Evolutionary conservation across 2,888 invertebrate species (phyloP).

Genomic region (Agonopterix alstromeriana): DNA sequence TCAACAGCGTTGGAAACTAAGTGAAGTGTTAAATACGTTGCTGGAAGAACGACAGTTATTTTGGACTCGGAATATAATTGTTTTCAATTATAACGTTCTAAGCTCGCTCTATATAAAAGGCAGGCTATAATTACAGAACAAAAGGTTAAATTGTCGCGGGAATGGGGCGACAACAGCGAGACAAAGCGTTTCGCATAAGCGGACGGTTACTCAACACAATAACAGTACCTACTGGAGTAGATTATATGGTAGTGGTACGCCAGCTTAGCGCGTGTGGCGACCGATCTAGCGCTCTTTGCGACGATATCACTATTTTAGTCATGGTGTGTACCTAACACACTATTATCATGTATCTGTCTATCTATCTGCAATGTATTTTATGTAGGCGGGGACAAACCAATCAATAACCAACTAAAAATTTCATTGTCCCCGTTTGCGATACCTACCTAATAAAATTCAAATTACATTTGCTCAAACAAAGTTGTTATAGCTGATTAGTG

Average conservation of each 20-base stretch:
- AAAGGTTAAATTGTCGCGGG: constrained; percentile 15
- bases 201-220: constrained; percentile 15
- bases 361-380: too few relatives aligned
- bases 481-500: too few relatives aligned
- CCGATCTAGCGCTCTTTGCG: too few relatives aligned
- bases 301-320: too few relatives aligned
- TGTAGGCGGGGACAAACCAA: too few relatives aligned
- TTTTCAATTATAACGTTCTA: constrained; percentile 4
- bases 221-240: too few relatives aligned
- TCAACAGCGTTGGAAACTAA: constrained; percentile 41
- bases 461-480: too few relatives aligned
- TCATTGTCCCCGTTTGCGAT: too few relatives aligned
- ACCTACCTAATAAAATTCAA: too few relatives aligned
- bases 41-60: background rate
- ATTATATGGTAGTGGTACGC: background rate
- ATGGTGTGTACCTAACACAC: too few relatives aligned
- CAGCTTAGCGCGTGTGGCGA: background rate
- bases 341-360: too few relatives aligned
- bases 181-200: constrained; percentile 11
- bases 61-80: constrained; percentile 3
- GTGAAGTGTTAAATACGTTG: constrained; percentile 21
- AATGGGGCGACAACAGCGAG: constrained; percentile 17
- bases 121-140: constrained; percentile 14
- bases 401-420: too few relatives aligned
- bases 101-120: background rate